Conservation (phyloP, 2,888 invertebrate genomes). For the Acleris holmiana region DNA sequence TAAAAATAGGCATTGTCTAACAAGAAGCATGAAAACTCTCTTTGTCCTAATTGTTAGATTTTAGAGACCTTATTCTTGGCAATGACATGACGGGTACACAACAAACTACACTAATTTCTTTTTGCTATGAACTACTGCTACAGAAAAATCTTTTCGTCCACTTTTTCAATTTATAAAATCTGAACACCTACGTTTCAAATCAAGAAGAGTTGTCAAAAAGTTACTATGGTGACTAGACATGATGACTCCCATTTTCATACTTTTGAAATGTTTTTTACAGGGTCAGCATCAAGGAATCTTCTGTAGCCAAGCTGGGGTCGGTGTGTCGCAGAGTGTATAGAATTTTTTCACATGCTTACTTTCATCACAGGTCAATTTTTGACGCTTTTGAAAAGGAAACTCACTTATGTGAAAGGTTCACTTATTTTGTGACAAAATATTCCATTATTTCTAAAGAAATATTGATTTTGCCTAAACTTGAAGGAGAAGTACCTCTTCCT, state of each 20-base stretch:
- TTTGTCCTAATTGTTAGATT: too few species aligned
- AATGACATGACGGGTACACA: too few species aligned
- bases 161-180: too few species aligned
- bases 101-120: too few species aligned
- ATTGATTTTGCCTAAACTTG: constrained; percentile 98
- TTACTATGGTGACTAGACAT: too few species aligned
- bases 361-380: constrained; percentile 98
- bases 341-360: constrained; percentile 99
- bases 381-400: constrained; percentile 99
- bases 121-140: too few species aligned
- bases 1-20: too few species aligned
- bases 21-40: too few species aligned
- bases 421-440: constrained; percentile 99
- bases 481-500: constrained; percentile 87
- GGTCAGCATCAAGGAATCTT: constrained; percentile 99
- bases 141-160: too few species aligned
- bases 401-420: constrained; percentile 97
- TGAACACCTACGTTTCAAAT: too few species aligned
- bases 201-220: too few species aligned
- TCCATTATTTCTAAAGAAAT: constrained; percentile 99
- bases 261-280: constrained; percentile 79
- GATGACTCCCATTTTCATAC: constrained; percentile 2
- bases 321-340: constrained; percentile 99
- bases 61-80: too few species aligned
- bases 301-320: constrained; percentile 98